phyloP scores from a whole-genome alignment of 2,888 invertebrate species.

The Glyphotaelius pellucidus region DNA sequence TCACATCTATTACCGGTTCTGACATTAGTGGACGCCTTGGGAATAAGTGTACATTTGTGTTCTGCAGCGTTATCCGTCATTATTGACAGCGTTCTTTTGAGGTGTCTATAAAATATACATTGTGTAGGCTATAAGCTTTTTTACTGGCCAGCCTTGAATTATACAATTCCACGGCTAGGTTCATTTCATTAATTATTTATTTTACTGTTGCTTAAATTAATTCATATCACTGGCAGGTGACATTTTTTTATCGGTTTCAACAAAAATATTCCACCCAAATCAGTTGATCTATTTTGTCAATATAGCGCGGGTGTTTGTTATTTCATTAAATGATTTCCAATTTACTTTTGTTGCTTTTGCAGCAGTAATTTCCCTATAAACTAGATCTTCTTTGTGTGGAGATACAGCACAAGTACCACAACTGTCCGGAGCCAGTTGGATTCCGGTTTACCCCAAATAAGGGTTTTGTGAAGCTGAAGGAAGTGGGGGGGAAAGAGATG shows the following conservation, averaged over 20 bases:
- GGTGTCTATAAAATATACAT: not conserved
- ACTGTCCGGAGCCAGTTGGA: not conserved
- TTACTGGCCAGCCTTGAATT: not conserved
- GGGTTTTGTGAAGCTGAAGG: not conserved
- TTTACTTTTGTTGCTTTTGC: not conserved
- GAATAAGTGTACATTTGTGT: conserved; percentile 26
- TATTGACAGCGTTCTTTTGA: not conserved
- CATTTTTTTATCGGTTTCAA: not conserved
- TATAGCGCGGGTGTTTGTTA: not conserved
- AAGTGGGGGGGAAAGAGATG: not conserved
- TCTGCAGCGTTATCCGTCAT: conserved; percentile 12
- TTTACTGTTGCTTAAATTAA: not conserved
- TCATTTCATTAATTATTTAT: not conserved
- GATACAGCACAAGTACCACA: not conserved
- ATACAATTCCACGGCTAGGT: not conserved
- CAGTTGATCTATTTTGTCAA: not conserved
- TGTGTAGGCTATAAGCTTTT: not conserved
- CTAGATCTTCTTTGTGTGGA: not conserved
- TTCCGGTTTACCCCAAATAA: not conserved
- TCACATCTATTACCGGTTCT: conserved; percentile 55
- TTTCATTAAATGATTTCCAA: too few relatives aligned
- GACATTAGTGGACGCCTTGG: conserved; percentile 55
- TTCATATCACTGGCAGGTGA: not conserved
- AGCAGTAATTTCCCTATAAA: not conserved
- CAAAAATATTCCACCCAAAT: not conserved